phyloP scores from a whole-genome alignment of 2,797 vertebrate genomes.

The Pipistrellus kuhlii region DNA sequence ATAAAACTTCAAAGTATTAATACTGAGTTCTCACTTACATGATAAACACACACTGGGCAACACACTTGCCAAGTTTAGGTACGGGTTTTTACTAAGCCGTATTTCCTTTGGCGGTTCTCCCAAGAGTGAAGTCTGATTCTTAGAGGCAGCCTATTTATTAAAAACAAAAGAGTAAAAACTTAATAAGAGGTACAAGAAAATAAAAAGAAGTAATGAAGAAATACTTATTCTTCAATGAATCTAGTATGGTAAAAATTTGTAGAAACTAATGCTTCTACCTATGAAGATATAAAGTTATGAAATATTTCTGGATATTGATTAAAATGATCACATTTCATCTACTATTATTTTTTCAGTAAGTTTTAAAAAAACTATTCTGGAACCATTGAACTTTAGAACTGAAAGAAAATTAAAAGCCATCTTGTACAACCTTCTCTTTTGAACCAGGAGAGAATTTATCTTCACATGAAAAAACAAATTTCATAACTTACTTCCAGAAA shows the following conservation, averaged over 20 bases:
- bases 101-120: conserved; percentile 98
- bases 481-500: not conserved
- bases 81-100: conserved; percentile 96
- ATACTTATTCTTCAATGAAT: not conserved
- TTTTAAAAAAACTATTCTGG: not conserved
- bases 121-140: conserved; percentile 94
- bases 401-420: not conserved
- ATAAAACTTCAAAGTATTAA: not conserved
- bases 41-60: conserved; percentile 93
- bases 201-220: not conserved
- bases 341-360: not conserved
- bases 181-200: not conserved
- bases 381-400: not conserved
- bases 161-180: conserved; percentile 46
- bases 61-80: conserved; percentile 97
- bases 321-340: not conserved
- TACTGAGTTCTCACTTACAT: conserved; percentile 85
- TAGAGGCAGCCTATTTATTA: conserved; percentile 85
- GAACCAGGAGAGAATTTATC: not conserved
- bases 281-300: not conserved
- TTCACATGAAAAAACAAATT: not conserved
- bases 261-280: not conserved
- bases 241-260: not conserved
- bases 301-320: not conserved
- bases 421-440: conserved; percentile 5